A percentile compares a stretch with the other conserved stretches of the same genome.
phyloP scores from a whole-genome alignment of 2,888 invertebrate species.

The Phalera bucephala region DNA sequence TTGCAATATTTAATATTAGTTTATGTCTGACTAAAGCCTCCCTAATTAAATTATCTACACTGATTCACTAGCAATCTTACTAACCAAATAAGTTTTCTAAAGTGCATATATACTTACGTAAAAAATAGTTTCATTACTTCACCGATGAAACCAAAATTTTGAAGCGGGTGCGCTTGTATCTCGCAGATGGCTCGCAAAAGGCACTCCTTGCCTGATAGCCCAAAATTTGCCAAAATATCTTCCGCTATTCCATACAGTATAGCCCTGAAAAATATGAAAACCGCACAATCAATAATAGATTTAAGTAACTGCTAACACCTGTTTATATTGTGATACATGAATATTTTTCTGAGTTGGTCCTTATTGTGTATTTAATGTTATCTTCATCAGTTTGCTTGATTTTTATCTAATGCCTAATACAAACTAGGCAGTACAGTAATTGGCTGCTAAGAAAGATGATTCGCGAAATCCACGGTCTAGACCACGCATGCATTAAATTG shows the following conservation, averaged over 20 bases:
- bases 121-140: conserved; percentile 92
- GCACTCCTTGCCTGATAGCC: conserved; percentile 92
- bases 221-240: conserved; percentile 91
- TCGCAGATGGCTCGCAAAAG: conserved; percentile 92
- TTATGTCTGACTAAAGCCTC: too few species aligned
- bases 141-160: conserved; percentile 91
- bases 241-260: conserved; percentile 90
- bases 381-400: not conserved
- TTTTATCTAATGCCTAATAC: not conserved
- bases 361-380: too few species aligned
- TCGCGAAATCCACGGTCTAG: not conserved
- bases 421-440: not conserved
- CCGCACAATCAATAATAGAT: too few species aligned
- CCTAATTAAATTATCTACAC: too few species aligned
- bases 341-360: too few species aligned
- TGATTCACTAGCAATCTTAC: too few species aligned
- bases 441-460: not conserved
- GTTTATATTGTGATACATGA: too few species aligned
- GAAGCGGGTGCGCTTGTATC: conserved; percentile 90
- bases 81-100: too few species aligned
- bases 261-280: conserved; percentile 83
- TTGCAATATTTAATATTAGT: too few species aligned
- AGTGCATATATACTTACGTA: conserved; percentile 89
- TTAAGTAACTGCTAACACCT: too few species aligned
- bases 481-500: not conserved